Evolutionary conservation across 92 coral and sea anemone genomes (phyloP), one percentile per base, ranked within the genome.

Genomic region (Umimayanthus chanpuru): DNA sequence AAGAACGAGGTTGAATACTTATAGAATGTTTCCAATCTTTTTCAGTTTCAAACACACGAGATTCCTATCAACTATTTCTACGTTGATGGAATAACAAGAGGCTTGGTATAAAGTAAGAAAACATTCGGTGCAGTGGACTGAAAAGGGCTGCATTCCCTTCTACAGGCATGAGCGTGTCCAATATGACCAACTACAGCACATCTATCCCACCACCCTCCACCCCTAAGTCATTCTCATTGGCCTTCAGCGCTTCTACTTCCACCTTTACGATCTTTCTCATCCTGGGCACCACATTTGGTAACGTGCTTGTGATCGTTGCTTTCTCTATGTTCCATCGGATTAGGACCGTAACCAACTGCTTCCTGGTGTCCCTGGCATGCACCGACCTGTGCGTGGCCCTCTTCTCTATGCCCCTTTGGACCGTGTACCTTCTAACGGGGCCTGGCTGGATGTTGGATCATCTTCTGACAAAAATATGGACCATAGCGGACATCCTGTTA

Each of bases 361-460:
- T 94, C 73, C 88, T 94, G 21, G 97, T 94, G 88, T 94, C 97
- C 3, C 92, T 94, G 40, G 96, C 98, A 2, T 94, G 93, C 43
- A 91, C 96, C 5, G 98, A 94, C 82, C 88, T 94, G 66, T 89
- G 95, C 38, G 98, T 94, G 80, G 98, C 94, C 32, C 47, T 93
- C 25, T 88, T 94, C 86, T 93, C 96, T 15, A 94, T 94, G 93
- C 98, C 98, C 28, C 89, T 94, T 4, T 93, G 90, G 89, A 85
- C 92, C 2, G 98, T 94, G 36, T 94, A 91, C 88, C 89, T 94
- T 26, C 61, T 93, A 8, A 93, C 95, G 11, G 97, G 97, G 23
- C 96, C 98, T 44, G 61, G 73, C 43, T 94, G 94, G 98, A 87
- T 82, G 7, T 66, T 94, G 5, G 91, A 89, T 16, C 85, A 76